These are phyloP conservation scores for Pogonocichla stellata DNA, from an alignment of 2,113 vertebrate species.

Conservation along the genomic window DNA sequence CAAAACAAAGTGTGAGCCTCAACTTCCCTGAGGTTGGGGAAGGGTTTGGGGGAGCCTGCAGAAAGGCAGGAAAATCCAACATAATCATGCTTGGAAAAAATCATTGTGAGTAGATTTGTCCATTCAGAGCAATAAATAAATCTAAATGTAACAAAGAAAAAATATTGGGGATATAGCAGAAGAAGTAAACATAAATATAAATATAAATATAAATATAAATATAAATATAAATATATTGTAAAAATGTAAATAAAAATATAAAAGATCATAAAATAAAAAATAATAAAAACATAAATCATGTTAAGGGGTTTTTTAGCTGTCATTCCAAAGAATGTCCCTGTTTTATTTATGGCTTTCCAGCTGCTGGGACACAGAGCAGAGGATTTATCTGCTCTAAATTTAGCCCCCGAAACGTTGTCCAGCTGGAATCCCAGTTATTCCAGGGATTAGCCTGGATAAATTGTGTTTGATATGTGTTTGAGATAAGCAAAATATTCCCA, in stretches of 20 bases:
- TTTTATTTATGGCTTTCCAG: constrained; percentile 18
- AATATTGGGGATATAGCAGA: fast-evolving
- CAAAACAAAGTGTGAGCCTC: not conserved
- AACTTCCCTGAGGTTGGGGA: not conserved
- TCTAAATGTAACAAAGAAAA: not conserved
- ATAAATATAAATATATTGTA: not conserved
- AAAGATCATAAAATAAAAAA: no score
- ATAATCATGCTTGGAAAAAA: not conserved
- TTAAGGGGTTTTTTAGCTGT: not conserved
- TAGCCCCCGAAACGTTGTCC: not conserved
- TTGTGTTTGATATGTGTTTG: not conserved
- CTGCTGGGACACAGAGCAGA: not conserved
- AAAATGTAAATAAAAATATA: not conserved
- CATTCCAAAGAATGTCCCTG: not conserved
- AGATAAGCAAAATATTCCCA: not conserved
- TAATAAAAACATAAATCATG: no score
- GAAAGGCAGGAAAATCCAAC: not conserved
- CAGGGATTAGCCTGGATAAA: not conserved
- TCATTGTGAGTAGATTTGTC: fast-evolving
- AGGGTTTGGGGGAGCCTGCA: not conserved
- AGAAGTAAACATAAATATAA: not conserved
- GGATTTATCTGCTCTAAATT: constrained; percentile 32
- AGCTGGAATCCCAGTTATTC: constrained; percentile 25
- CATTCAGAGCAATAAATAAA: not conserved
- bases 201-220: not conserved